These are phyloP conservation scores for Lateolabrax maculatus DNA, from an alignment of 2,797 vertebrate species.

Conservation along the genomic window DNA sequence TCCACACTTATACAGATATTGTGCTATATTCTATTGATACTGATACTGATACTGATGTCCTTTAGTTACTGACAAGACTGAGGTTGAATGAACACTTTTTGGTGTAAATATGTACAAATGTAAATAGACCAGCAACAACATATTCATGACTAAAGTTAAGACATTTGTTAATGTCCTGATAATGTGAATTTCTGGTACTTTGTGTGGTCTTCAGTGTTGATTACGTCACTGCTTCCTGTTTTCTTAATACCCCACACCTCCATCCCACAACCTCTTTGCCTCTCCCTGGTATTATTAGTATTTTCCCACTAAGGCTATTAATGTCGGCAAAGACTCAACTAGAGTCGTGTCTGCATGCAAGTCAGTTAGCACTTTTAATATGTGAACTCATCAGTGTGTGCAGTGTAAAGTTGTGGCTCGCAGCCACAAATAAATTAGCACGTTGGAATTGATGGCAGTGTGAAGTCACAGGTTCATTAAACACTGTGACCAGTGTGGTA, in stretches of 20 bases:
- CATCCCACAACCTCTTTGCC: not conserved
- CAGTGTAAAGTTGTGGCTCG: not conserved
- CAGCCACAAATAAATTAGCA: not conserved
- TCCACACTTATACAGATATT: not conserved
- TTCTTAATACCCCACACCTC: conserved; percentile 6
- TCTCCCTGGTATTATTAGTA: conserved; percentile 40
- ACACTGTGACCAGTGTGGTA: not conserved
- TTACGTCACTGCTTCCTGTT: conserved; percentile 21
- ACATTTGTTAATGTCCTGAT: not conserved
- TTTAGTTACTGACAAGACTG: not conserved
- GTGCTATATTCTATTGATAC: not conserved
- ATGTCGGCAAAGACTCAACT: not conserved
- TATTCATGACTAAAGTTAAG: not conserved
- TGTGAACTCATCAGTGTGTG: not conserved
- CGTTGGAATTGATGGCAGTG: not conserved
- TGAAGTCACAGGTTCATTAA: not conserved
- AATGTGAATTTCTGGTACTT: not conserved
- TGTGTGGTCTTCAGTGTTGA: not conserved
- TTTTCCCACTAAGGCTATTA: conserved; percentile 17
- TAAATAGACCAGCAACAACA: not conserved
- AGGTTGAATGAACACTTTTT: not conserved
- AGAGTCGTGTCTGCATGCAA: not conserved
- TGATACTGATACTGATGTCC: too few species aligned
- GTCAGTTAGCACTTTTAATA: not conserved
- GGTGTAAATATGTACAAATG: too few species aligned